Base-by-base conservation (phyloP, 30 jellyfish, hydroid and myxozoan species). In the Catostylus mosaicus region DNA sequence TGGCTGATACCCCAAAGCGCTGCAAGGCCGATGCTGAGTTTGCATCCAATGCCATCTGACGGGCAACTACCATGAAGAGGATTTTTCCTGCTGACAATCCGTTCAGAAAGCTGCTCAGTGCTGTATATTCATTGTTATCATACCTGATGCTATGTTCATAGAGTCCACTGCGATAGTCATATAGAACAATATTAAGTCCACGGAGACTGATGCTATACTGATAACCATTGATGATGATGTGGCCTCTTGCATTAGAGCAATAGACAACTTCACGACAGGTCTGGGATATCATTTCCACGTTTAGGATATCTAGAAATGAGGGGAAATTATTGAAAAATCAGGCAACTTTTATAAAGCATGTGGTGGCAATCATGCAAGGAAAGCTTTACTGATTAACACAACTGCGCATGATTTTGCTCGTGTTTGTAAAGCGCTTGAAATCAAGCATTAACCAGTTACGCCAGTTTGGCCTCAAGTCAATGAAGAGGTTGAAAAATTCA, bases 91-190 rank as follows among this genome's bases (percentile, higher is more conserved):
- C 51, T 16, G 84, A 67, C 5, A 70, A 64, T 7, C 38, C 33
- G 27, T 68, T 36, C 64, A 68, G 38, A 34, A 34, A 68, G 38
- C 20, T 8, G 2, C 19, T 35, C 59, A 68, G 37, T 1, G 10
- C 30, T 3, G 38, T 35, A 20, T 40, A 34, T 12, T 24, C 64
- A 1, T 12, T 1, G 34, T 34, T 64, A 45, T 68, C 64, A 37
- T 30, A 82, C 23, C 30, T 36, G 35, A 50, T 70, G 7, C 80
- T 51, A 37, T 59, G 78, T 37, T 70, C 92, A 8, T 43, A 82
- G 34, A 56, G 12, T 26, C 83, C 92, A 82, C 92, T 82, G 36
- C 80, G 78, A 51, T 82, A 38, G 36, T 82, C 92, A 56, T 50
- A 82, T 4, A 82, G 27, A 27, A 69, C 80, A 3, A 43, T 43